Evolutionary conservation across 53 echinoderm and acorn worm genomes (phyloP), one percentile per base, ranked within the genome.

Genomic region (Holothuria scabra): DNA sequence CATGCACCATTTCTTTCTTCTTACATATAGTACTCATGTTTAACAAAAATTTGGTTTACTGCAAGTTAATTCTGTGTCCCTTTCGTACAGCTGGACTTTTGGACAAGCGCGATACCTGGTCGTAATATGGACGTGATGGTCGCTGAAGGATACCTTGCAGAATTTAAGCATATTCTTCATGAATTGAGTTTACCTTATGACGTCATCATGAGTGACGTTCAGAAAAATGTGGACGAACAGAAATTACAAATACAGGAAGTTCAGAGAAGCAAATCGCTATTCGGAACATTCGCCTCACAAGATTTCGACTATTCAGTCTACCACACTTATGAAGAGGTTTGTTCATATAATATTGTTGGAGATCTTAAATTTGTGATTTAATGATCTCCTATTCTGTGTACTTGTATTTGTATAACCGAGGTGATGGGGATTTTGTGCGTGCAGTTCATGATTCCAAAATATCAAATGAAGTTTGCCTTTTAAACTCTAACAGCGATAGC

Each of bases 291-390:
- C 57, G 31, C 82, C 5, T 70, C 91, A 1, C 79, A 84, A 0
- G 81, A 86, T 52, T 92, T 95, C 56, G 80, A 84, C 58, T 95
- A 92, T 59, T 78, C 82, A 14, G 46, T 79, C 21, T 95, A 95
- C 63, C 90, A 95, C 60, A 90, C 92, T 4, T 88, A 88, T 49
- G 90, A 85, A 19, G 59, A 92, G 88, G 95, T 92, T 46, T 31
- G 56, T 67, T 30, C 7, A n/a, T n/a, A n/a, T n/a, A n/a, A n/a
- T n/a, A n/a, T n/a, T n/a, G n/a, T n/a, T n/a, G n/a, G n/a, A n/a
- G n/a, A n/a, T n/a, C n/a, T n/a, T n/a, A n/a, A n/a, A n/a, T n/a
- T n/a, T n/a, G n/a, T n/a, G n/a, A n/a, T n/a, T n/a, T n/a, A n/a
- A n/a, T n/a, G n/a, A n/a, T n/a, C n/a, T n/a, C n/a, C n/a, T n/a